These are phyloP conservation scores for Neoascia interrupta DNA, from an alignment of 2,888 invertebrate species.

Conservation along the genomic window DNA sequence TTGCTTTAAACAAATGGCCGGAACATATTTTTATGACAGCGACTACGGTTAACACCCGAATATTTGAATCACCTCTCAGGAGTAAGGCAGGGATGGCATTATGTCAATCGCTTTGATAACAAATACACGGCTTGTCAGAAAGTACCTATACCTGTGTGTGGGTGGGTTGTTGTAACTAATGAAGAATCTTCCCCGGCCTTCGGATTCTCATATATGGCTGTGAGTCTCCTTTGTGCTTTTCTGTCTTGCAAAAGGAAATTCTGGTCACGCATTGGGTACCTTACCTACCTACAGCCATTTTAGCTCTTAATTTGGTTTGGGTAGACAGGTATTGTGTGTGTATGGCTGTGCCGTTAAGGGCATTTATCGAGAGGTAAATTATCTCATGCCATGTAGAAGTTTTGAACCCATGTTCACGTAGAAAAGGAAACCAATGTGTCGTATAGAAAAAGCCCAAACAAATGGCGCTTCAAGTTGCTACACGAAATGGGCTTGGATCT, in stretches of 20 bases:
- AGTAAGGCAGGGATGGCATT: neutral
- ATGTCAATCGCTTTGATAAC: neutral
- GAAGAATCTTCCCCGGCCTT: constrained; percentile 18
- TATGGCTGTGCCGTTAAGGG: neutral
- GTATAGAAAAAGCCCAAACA: constrained; percentile 4
- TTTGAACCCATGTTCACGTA: neutral
- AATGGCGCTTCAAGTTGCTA: constrained; percentile 30
- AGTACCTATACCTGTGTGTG: too few species aligned
- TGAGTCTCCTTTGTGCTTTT: neutral
- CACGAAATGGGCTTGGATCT: constrained; percentile 33
- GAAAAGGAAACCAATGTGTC: constrained; percentile 31
- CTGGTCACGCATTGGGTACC: constrained; percentile 35
- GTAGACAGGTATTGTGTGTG: constrained; percentile 7
- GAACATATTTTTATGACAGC: constrained; percentile 13
- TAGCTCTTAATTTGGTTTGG: constrained; percentile 36
- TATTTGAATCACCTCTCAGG: neutral
- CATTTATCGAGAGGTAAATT: neutral
- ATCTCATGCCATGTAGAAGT: neutral
- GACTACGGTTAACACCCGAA: constrained; percentile 5
- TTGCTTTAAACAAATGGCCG: constrained; percentile 4
- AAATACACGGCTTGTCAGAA: constrained; percentile 15
- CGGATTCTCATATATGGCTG: constrained; percentile 2
- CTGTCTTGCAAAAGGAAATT: constrained; percentile 3
- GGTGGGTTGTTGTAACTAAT: constrained; percentile 32
- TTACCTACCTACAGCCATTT: too few species aligned